Evolutionary conservation across 2,113 vertebrate species (phyloP), one percentile per base, ranked within the genome.

Genomic region (Megaceryle maxima): DNA sequence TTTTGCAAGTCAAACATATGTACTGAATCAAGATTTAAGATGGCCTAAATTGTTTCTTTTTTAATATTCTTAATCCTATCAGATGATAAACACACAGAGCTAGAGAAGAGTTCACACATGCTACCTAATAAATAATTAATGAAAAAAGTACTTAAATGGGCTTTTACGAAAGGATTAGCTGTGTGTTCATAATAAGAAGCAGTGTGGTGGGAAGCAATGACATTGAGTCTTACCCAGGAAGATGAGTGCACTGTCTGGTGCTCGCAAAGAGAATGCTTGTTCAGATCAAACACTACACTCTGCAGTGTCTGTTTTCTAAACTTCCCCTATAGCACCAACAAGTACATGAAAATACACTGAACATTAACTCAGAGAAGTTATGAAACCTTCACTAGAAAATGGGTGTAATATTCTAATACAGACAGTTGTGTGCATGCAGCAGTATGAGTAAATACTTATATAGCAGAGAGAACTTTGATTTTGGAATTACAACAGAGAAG

Each of bases 341-440:
- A 50, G 29, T 35, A 73, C 11, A 25, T 72, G 35, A 60, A 70
- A 12, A 48, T 10, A 53, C 2, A 11, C 28, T 78, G 55, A 66
- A 67, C 26, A 25, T 29, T 28, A 73, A 79, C 29, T 60, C n/a
- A 39, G 56, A 66, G 29, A 69, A 43, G 33, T 13, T 25, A 80
- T 86, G 9, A 7, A 86, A 24, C 9, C 28, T n/a, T 73, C 25
- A 57, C 11, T 17, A 50, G 24, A 85, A 90, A 75, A 53, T 8
- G 8, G 4, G 6, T 48, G 3, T 5, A 41, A 21, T 17, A 66
- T 15, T 59, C 7, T 10, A 66, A 48, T 11, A 72, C 0, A 69
- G 46, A 56, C 25, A 72, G 13, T 9, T 26, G 43, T 2, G 5
- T 19, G 4, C 26, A 55, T 25, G 6, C 10, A 66, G 50, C 13